Base-by-base conservation (phyloP, 2,888 invertebrate species). In the Morpho achilles region DNA sequence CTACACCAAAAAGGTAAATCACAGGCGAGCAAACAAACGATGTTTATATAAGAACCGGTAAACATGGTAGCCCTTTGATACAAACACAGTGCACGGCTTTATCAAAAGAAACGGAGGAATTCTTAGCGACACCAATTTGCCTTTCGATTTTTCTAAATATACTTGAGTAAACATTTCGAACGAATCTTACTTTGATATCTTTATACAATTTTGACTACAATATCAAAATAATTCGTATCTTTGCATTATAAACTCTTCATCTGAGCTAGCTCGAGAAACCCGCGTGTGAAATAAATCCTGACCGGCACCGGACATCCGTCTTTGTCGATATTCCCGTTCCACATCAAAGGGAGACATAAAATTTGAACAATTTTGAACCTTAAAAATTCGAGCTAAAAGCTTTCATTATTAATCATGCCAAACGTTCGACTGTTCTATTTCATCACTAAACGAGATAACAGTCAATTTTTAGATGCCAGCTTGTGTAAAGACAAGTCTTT, bases 241-340 rank as follows among this genome's bases (percentile, higher is more conserved):
- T 53, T 41, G 40, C 16, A 53, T 23, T 54, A 39, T 54, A 48
- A 58, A 57, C 61, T 68, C 64, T 66, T 67, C 63, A 67, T 72
- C 68, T 65, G 70, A 65, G 62, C 65, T 55, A 70, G 64, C 60
- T 68, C 73, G 75, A 76, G 76, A 73, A 82, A 78, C 69, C 72
- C 80, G 83, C 84, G 85, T 86, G 87, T 87, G 88, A 87, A 88
- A 87, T 83, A 84, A 89, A 88, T 88, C 88, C 89, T 88, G 87
- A 88, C 90, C 90, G 89, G 89, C 83, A 88, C 86, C 90, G 90
- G 90, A 90, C 89, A 82, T 90, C 90, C 90, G 90, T 87, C 89
- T 89, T 87, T 84, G 87, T 84, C 84, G 85, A 87, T 88, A 87
- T 89, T 88, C 88, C 87, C 84, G 84, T 87, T 84, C 84, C 75